Evolutionary conservation across 2,797 vertebrate genomes (phyloP).

Genomic region (Harpagifer antarcticus): DNA sequence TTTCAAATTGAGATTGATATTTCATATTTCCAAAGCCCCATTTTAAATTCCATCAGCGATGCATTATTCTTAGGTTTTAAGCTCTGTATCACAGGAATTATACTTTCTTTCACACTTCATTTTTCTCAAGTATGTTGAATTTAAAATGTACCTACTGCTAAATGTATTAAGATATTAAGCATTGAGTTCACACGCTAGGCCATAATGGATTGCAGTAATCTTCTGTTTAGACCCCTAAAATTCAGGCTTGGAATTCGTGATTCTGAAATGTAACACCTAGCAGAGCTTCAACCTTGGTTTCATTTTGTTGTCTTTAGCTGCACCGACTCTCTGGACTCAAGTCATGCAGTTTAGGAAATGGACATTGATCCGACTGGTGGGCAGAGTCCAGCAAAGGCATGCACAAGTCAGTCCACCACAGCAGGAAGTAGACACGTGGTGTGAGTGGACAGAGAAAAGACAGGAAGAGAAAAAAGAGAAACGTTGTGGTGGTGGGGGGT

Average conservation of each 20-base stretch:
- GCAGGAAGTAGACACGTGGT: constrained; percentile 63
- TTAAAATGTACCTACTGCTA: background rate
- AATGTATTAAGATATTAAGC: background rate
- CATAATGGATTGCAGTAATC: too few species aligned
- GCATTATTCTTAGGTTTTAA: background rate
- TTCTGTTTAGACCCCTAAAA: too few species aligned
- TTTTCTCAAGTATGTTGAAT: background rate
- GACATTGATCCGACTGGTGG: constrained; percentile 49
- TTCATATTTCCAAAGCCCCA: too few species aligned
- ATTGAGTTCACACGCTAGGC: too few species aligned
- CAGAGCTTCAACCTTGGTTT: constrained; percentile 31
- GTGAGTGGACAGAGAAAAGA: constrained; percentile 65
- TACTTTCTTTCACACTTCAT: background rate
- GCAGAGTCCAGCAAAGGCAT: constrained; percentile 82
- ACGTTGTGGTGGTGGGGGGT: constrained; percentile 60
- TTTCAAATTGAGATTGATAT: too few species aligned
- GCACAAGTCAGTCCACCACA: constrained; percentile 84
- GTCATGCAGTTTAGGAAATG: constrained; percentile 69
- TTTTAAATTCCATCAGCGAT: too few species aligned
- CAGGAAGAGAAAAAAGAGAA: constrained; percentile 49
- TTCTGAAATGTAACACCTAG: constrained; percentile 21
- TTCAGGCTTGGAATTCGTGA: constrained; percentile 56
- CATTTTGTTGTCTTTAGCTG: constrained; percentile 71
- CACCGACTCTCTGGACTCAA: constrained; percentile 81
- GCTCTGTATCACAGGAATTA: too few species aligned